Evolutionary conservation across 2,797 vertebrate species (phyloP), one percentile per base, ranked within the genome.

Genomic region (Spinus olivaceus): DNA sequence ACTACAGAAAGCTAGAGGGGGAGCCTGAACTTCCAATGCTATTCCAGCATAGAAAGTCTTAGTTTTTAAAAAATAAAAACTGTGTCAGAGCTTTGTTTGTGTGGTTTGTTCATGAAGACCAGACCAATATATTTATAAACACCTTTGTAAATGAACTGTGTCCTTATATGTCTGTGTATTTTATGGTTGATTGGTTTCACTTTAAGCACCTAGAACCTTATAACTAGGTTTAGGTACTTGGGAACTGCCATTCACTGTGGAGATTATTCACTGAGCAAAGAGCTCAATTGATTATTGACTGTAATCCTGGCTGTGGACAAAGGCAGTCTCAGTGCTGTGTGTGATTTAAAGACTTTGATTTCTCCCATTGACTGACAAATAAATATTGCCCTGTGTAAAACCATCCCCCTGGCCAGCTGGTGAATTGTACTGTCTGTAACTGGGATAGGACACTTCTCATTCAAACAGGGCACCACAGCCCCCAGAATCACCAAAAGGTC

Each of bases 301-400:
- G 50, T 76, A 57, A 50, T 51, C n/a, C 37, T 22, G 63, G 37
- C 30, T 1, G 5, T 57, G 74, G 49, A 63, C 66, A 77, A 76
- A 87, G 76, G 74, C 61, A 76, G n/a, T 70, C 33, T 69, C 66
- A 41, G 32, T 70, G 49, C 41, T 76, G 23, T 74, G 9, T 76
- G 47, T 83, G 42, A 24, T 54, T 83, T 70, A 37, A 83, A 83
- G 49, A 23, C 16, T 59, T 78, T 66, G 74, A 65, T 78, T 94
- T 54, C 47, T 90, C 51, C 47, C 10, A 1, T 9, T 61, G 60
- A 12, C 22, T 78, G 60, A 84, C 27, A 90, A 95, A 96, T 95
- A 97, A 94, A 95, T 57, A 76, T n/a, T n/a, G 69, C 44, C 35
- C 32, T 94, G 53, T 73, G 46, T 57, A 56, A 90, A 86, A 70